Evolutionary conservation across 92 coral and sea anemone species (phyloP).

Genomic region (Ricordea florida): DNA sequence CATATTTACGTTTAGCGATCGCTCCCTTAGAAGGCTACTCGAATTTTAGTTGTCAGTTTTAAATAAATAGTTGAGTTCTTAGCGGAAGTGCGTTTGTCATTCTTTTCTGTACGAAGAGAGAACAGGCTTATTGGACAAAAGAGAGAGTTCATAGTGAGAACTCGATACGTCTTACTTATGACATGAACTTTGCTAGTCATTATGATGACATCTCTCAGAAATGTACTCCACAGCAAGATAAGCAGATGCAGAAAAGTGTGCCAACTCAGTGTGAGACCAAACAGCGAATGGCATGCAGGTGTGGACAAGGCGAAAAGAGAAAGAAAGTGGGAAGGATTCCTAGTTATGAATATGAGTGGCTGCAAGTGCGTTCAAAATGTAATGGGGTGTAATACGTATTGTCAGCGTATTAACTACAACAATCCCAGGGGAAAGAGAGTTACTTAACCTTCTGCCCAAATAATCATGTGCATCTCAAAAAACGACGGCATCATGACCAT

Average conservation of each 20-base stretch:
- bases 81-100: no score
- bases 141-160: slow-evolving; percentile 11
- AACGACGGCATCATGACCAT: slow-evolving; percentile 56
- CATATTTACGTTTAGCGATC: no score
- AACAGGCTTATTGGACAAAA: slow-evolving; percentile 53
- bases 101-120: no score
- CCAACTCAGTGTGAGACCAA: slow-evolving; percentile 14
- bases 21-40: no score
- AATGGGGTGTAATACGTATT: slow-evolving; percentile 28
- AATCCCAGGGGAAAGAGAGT: slow-evolving; percentile 57
- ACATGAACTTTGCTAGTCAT: slow-evolving; percentile 57
- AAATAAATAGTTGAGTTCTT: no score
- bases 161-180: slow-evolving; percentile 57
- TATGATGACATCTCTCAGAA: slow-evolving; percentile 49
- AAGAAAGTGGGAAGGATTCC: slow-evolving; percentile 37
- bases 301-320: slow-evolving; percentile 64
- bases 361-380: slow-evolving; percentile 38
- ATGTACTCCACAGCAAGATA: slow-evolving; percentile 26
- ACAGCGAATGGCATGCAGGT: slow-evolving; percentile 24
- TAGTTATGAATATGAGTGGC: slow-evolving; percentile 45
- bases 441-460: neutral
- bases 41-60: no score
- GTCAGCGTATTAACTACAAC: slow-evolving; percentile 51
- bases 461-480: slow-evolving; percentile 45
- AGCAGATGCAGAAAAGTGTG: neutral